Base-by-base conservation (phyloP, 1,140 invertebrate genomes). In the Trissolcus basalis region DNA sequence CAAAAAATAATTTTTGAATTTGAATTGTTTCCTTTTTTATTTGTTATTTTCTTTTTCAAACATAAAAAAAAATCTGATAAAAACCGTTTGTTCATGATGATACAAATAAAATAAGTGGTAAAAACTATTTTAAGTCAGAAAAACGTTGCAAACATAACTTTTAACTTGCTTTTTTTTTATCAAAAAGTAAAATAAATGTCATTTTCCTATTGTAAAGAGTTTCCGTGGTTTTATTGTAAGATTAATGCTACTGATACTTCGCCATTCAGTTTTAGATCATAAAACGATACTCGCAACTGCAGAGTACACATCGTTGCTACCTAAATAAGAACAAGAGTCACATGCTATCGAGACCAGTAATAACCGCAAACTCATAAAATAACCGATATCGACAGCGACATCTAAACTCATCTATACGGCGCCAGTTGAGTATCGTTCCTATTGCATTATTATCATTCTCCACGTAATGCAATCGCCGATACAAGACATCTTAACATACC, bases 311-410 rank as follows among this genome's bases (percentile, higher is more conserved):
- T 49, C 49, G 33, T 60, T 69, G 53, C 33, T 59, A 39, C 19
- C 15, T 51, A 60, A 50, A 67, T 44, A 58, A 51, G 47, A 69
- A 53, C 32, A 60, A 69, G 41, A 60, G 27, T 47, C 41, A 45
- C 65, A 33, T 54, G 16, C 39, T 33, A 69, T 54, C n/a, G 32
- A 53, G n/a, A 45, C 27, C 15, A 49, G 55, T 55, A 70, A 27
- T 63, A 61, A 63, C 48, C 32, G 41, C 49, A 53, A 45, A 53
- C 41, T 60, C 51, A 63, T 71, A 71, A 63, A 71, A 48, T 61
- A 56, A 61, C 36, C 53, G 61, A 44, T 56, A 45, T 39, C 58
- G 51, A 61, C 55, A 71, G 61, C 58, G 58, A 56, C 65, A 54
- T 69, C 50, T 53, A 41, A 39, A 56, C 50, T 36, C 32, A 61